phyloP scores from a whole-genome alignment of 1,140 invertebrate species.

The Drosophila ambigua region DNA sequence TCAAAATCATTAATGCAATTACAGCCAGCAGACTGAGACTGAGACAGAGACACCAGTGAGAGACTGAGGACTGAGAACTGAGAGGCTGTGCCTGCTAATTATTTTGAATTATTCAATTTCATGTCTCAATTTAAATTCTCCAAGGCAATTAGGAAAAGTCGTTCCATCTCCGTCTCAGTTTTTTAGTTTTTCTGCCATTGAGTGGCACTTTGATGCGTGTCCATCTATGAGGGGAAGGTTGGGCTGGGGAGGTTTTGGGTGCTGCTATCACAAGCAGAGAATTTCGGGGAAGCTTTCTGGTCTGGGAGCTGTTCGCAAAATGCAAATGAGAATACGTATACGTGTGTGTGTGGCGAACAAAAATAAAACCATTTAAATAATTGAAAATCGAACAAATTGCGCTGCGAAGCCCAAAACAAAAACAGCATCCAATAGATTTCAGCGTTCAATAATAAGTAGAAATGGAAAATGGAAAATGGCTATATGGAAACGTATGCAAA shows the following conservation, averaged over 20 bases:
- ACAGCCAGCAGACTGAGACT: slow-evolving; percentile 46
- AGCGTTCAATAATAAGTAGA: slow-evolving; percentile 38
- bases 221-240: background rate
- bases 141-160: slow-evolving; percentile 72
- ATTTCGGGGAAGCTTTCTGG: background rate
- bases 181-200: slow-evolving; percentile 67
- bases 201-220: slow-evolving; percentile 77
- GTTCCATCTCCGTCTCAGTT: slow-evolving; percentile 48
- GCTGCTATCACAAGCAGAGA: background rate
- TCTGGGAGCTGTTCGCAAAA: slow-evolving; percentile 33
- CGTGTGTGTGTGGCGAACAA: slow-evolving; percentile 30
- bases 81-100: slow-evolving; percentile 62
- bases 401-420: slow-evolving; percentile 35
- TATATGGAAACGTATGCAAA: slow-evolving; percentile 44
- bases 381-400: slow-evolving; percentile 78
- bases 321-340: slow-evolving; percentile 64
- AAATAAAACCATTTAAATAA: slow-evolving; percentile 81
- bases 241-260: background rate
- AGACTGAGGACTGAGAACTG: background rate
- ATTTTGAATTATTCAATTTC: slow-evolving; percentile 83
- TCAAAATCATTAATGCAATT: slow-evolving; percentile 83
- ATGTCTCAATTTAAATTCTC: slow-evolving; percentile 80
- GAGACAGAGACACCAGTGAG: slow-evolving; percentile 2
- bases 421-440: slow-evolving; percentile 25
- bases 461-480: slow-evolving; percentile 17